Base-by-base conservation (phyloP, 2,113 vertebrate genomes). In the Mormoops blainvillei region DNA sequence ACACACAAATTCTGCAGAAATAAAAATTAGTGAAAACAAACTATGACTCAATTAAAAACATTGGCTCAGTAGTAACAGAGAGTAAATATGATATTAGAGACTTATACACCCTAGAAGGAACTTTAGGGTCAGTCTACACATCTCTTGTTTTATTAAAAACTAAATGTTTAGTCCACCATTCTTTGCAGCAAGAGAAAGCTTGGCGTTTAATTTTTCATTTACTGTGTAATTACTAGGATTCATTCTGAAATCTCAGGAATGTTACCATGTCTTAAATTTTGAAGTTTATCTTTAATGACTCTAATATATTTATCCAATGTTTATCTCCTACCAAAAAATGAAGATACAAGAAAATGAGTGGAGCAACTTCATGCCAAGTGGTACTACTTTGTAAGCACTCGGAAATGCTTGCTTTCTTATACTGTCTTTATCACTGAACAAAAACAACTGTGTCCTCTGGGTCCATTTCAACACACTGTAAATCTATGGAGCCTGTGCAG, bases 391-490 rank as follows among this genome's bases (percentile, higher is more conserved):
- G n/a, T 78, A 67, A 91, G 38, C 58, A 73, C 41, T 91, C 94
- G 50, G 77, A 77, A 86, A 86, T 11, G 8, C 9, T 48, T 80
- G 12, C 56, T 89, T 87, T 87, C 38, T 90, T 84, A 6, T 20
- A 76, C 65, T 76, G 50, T 65, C 78, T 94, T 89, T 89, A 92
- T 87, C 45, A 90, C 48, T 38, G 71, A 95, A 76, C 20, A 65
- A 84, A 95, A 92, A 94, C 52, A 91, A 78, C 81, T 33, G 31
- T 74, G 63, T 96, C 68, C 24, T 2, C 18, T 65, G 28, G 71
- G n/a, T 73, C 14, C 33, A 38, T 96, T 93, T 96, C 48, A 96
- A 77, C 87, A 94, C 50, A 58, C 33, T 90, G 61, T 89, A 94
- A 94, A 95, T 97, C 95, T 52, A 0, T 78, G 63, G 80, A 58